Evolutionary conservation across 2,113 vertebrate species (phyloP).

Genomic region (Lipophrys pholis): DNA sequence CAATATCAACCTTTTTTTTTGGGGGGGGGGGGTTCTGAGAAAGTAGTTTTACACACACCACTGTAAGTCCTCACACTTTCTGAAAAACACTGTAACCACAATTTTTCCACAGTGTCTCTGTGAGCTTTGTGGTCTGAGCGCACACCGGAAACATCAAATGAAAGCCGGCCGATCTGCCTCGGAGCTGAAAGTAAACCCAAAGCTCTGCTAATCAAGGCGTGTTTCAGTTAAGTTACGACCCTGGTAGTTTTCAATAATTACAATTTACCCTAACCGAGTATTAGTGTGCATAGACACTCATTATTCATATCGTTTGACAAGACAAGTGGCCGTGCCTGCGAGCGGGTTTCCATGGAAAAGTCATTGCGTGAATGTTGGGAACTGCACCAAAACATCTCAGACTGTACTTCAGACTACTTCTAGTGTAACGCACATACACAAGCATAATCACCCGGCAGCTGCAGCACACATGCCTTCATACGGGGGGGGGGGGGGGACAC

Average conservation of each 20-base stretch:
- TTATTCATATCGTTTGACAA: conserved; percentile 12
- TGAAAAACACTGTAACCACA: conserved; percentile 23
- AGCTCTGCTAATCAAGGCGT: conserved; percentile 2
- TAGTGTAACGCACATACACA: conserved; percentile 22
- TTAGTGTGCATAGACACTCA: conserved; percentile 6
- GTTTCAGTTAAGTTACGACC: neutral
- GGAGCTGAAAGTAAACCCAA: neutral
- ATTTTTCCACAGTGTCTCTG: conserved; percentile 18
- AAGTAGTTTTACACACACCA: neutral
- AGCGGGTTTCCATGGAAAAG: conserved; percentile 12
- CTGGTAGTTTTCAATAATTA: conserved; percentile 17
- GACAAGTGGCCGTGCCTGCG: neutral
- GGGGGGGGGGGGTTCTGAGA: too few relatives aligned
- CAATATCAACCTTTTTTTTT: too few relatives aligned
- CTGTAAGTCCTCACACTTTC: neutral
- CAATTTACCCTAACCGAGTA: neutral
- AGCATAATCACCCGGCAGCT: conserved; percentile 47
- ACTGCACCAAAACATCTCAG: neutral
- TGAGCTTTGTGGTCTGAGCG: conserved; percentile 38
- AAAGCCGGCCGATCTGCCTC: conserved; percentile 12
- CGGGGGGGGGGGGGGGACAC: conserved; percentile 3
- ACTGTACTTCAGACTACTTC: conserved; percentile 23
- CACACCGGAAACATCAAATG: conserved; percentile 22
- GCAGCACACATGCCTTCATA: conserved; percentile 52
- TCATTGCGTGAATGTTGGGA: conserved; percentile 23